Evolutionary conservation across 2,888 invertebrate genomes (phyloP).

Genomic region (Autographa gamma): DNA sequence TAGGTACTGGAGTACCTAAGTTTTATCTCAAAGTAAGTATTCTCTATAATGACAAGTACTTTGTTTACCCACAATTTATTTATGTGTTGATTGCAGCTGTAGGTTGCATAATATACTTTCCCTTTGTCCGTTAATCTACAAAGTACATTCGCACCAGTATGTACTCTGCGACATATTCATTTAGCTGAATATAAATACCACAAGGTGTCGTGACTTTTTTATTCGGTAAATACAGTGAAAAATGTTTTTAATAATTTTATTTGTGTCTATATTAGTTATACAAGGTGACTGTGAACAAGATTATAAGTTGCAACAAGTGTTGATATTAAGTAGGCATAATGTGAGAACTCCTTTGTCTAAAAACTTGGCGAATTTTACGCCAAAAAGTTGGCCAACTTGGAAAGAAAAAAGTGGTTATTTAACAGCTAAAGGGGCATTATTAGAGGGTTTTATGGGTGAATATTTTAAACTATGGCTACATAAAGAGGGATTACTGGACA

Average conservation of each 20-base stretch:
- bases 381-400: slow-evolving; percentile 77
- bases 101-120: slow-evolving; percentile 2
- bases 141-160: neutral
- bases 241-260: slow-evolving; percentile 31
- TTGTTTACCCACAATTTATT: neutral
- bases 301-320: slow-evolving; percentile 67
- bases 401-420: slow-evolving; percentile 73
- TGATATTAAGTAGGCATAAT: slow-evolving; percentile 79
- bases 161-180: neutral
- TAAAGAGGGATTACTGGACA: slow-evolving; percentile 64
- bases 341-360: slow-evolving; percentile 76
- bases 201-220: neutral
- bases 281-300: slow-evolving; percentile 34
- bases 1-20: too few species aligned
- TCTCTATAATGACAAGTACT: neutral
- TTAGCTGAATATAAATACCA: neutral
- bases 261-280: slow-evolving; percentile 31
- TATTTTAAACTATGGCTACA: slow-evolving; percentile 70
- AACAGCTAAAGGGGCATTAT: slow-evolving; percentile 72
- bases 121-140: neutral
- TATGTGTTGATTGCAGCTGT: neutral
- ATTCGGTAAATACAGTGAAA: slow-evolving; percentile 1
- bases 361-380: slow-evolving; percentile 68
- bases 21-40: neutral
- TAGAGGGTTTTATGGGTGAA: slow-evolving; percentile 79